Evolutionary conservation across 2,888 invertebrate genomes (phyloP), one percentile per base, ranked within the genome.

Genomic region (Monopis laevigella): DNA sequence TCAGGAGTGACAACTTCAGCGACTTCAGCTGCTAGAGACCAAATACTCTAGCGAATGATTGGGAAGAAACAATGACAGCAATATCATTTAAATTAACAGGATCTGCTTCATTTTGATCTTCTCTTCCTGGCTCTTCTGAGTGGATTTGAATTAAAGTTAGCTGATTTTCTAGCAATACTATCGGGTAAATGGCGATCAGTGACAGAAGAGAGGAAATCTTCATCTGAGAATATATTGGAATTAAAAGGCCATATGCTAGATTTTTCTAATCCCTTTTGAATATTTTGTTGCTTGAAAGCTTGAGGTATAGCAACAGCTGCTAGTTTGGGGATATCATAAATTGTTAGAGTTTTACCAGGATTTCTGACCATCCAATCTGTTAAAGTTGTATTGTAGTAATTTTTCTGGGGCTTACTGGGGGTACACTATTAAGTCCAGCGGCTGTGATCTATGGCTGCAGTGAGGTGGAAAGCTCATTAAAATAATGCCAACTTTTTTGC

Each of bases 371-470:
- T 42, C 48, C 46, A 51, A 17, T 14, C 38, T 12, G 36, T 32
- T 7, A 12, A 18, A 7, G 45, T 43, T 10, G 2, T 39, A 13
- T 45, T 45, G n/a, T 24, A 27, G 14, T 44, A 45, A 26, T 44
- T 50, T 45, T 51, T 52, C 2, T 51, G 38, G 11, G 51, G 51
- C 27, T 50, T 45, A 46, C n/a, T n/a, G n/a, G n/a, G n/a, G n/a
- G n/a, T 46, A 50, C 3, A 50, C 49, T 11, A 41, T 42, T 12
- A 47, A 16, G 39, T 52, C 50, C 10, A 52, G 27, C 1, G 50
- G 50, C 21, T 51, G 47, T 8, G 48, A 34, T 11, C 45, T 48
- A 19, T 46, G 45, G 44, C 45, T 46, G 21, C 46, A 47, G 40
- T 46, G 46, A 13, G 41, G 45, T 36, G 44, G 50, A 40, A 46